Percentiles rank a stretch among this genome's conserved stretches.
These are phyloP conservation scores for Aphaenogaster ashmeadi DNA, from an alignment of 1,140 invertebrate genomes.

Conservation along the genomic window DNA sequence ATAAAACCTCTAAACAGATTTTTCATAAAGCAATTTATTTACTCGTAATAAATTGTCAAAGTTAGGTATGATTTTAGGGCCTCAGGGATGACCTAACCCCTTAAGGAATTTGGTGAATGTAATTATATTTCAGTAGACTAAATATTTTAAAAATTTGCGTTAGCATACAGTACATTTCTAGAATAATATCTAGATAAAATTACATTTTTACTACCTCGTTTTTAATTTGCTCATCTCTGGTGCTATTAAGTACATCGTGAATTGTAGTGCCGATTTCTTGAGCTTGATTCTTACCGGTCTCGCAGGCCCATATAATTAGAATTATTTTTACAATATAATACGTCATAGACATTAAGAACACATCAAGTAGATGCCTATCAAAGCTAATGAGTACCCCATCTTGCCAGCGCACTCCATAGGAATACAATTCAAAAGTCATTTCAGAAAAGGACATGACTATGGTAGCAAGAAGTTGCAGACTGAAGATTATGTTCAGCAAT, in stretches of 20 bases:
- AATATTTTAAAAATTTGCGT: neutral
- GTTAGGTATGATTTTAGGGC: no score
- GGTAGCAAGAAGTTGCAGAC: conserved; percentile 70
- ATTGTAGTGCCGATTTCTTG: conserved; percentile 71
- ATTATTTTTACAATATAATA: conserved; percentile 77
- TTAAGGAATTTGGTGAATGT: neutral
- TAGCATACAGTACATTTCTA: neutral
- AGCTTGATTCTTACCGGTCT: conserved; percentile 77
- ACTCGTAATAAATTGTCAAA: no score
- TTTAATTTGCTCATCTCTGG: conserved; percentile 75
- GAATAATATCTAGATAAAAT: neutral
- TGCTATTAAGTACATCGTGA: conserved; percentile 76
- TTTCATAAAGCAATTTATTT: no score
- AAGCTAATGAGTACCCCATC: neutral
- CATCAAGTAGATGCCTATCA: neutral
- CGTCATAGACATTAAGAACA: neutral
- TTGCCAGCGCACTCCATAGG: conserved; percentile 72
- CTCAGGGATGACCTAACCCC: no score
- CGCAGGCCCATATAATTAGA: conserved; percentile 77
- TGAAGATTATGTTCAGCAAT: conserved; percentile 78
- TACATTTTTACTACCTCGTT: conserved; percentile 75
- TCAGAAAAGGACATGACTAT: conserved; percentile 78
- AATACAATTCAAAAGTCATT: conserved; percentile 82
- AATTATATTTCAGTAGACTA: neutral
- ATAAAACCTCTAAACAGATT: no score